phyloP scores from a whole-genome alignment of 2,888 invertebrate genomes.

The Drosophila monieri region DNA sequence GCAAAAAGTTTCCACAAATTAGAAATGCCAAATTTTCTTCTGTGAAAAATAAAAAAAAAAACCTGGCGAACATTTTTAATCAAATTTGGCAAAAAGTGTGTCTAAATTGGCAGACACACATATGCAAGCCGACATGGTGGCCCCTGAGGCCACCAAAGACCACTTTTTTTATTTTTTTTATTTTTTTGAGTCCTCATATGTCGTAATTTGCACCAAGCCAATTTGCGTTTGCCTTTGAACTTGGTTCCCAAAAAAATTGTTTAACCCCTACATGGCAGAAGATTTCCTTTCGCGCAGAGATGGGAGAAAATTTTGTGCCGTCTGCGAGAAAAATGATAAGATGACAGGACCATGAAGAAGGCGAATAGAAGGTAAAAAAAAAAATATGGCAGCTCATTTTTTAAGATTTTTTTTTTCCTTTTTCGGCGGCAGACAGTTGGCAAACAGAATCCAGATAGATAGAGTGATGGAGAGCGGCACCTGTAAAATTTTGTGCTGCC shows the following conservation, averaged over 20 bases:
- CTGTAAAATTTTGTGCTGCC: slow-evolving; percentile 49
- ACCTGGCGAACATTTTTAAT: slow-evolving; percentile 69
- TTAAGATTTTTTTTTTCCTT: slow-evolving; percentile 58
- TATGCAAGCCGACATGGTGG: slow-evolving; percentile 31
- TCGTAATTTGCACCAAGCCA: slow-evolving; percentile 70
- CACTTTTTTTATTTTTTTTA: slow-evolving; percentile 5
- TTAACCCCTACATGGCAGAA: slow-evolving; percentile 63
- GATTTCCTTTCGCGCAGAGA: slow-evolving; percentile 2
- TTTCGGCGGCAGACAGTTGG: slow-evolving; percentile 64
- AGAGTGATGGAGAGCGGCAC: slow-evolving; percentile 51
- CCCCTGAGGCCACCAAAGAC: slow-evolving; percentile 23
- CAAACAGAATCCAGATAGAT: slow-evolving; percentile 58
- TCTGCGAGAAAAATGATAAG: slow-evolving; percentile 77
- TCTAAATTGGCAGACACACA: slow-evolving; percentile 71
- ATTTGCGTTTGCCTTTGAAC: slow-evolving; percentile 74
- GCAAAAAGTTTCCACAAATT: slow-evolving; percentile 61
- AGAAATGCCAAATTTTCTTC: slow-evolving; percentile 41
- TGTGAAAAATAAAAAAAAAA: slow-evolving; percentile 10
- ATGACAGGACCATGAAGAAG: slow-evolving; percentile 70
- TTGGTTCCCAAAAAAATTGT: slow-evolving; percentile 61
- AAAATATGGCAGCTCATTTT: slow-evolving; percentile 71
- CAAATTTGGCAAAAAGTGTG: slow-evolving; percentile 75
- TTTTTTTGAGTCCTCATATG: slow-evolving; percentile 53
- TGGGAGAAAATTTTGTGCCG: slow-evolving; percentile 16
- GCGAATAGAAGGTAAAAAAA: slow-evolving; percentile 37